phyloP scores from a whole-genome alignment of 2,888 invertebrate genomes.

The Linnaemya vulpina region DNA sequence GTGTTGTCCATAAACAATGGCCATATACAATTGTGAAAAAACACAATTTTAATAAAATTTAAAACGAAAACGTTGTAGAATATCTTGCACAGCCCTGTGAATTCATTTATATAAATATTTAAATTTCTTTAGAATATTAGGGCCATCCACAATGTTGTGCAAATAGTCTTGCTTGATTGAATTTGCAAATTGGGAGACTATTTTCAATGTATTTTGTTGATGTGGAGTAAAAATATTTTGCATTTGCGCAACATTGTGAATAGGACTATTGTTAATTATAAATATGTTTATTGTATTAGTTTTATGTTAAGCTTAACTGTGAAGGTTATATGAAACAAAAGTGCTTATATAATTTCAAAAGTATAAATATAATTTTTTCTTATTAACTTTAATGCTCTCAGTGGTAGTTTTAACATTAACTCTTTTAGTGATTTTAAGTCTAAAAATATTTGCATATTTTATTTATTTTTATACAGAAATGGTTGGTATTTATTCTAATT shows the following conservation, averaged over 20 bases:
- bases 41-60: too few relatives aligned
- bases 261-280: conserved; percentile 1
- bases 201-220: too few relatives aligned
- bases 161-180: too few relatives aligned
- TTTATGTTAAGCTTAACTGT: conserved; percentile 3
- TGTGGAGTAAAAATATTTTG: too few relatives aligned
- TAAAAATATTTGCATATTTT: conserved; percentile 5
- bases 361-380: conserved; percentile 7
- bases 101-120: neutral
- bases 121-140: conserved; percentile 10
- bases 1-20: too few relatives aligned
- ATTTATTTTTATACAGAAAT: conserved; percentile 3
- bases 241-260: too few relatives aligned
- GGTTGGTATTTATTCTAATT: conserved; percentile 31
- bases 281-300: conserved; percentile 15
- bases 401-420: conserved; percentile 43
- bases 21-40: too few relatives aligned
- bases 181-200: too few relatives aligned
- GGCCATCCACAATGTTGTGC: too few relatives aligned
- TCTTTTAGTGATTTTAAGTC: conserved; percentile 31
- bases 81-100: too few relatives aligned
- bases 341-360: conserved; percentile 17
- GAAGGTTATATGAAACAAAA: neutral
- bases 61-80: too few relatives aligned
- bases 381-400: conserved; percentile 48